phyloP scores from a whole-genome alignment of 2,888 invertebrate genomes.

The Polydesmus complanatus region DNA sequence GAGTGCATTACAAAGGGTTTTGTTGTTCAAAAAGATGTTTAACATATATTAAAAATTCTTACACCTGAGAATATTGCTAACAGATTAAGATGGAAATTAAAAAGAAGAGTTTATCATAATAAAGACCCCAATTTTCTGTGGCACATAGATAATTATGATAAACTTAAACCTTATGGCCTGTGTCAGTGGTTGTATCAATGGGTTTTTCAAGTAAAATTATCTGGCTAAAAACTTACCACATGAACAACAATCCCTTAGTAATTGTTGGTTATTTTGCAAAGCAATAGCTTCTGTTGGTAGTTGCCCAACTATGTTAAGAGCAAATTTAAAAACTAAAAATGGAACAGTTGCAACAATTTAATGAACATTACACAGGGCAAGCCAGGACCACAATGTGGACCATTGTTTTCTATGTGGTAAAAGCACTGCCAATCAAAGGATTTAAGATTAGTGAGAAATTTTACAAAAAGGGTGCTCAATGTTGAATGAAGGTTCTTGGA shows the following conservation, averaged over 20 bases:
- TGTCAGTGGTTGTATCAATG: neutral
- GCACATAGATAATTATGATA: neutral
- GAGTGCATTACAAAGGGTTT: neutral
- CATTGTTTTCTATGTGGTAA: neutral
- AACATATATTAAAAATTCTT: neutral
- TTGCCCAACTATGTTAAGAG: neutral
- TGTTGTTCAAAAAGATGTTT: neutral
- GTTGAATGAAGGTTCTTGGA: neutral
- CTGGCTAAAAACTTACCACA: neutral
- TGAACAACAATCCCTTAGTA: neutral
- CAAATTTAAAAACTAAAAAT: neutral
- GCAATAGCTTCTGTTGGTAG: neutral
- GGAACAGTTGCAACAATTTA: neutral
- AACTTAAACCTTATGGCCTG: neutral
- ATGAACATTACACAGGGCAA: neutral
- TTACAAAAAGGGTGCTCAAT: neutral
- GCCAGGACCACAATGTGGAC: too few relatives aligned
- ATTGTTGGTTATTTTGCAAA: neutral
- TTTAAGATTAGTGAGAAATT: neutral
- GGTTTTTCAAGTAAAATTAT: neutral
- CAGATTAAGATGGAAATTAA: neutral
- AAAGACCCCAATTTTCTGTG: neutral
- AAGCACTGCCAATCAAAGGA: conserved; percentile 1
- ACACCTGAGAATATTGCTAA: neutral
- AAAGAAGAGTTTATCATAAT: neutral